Percentiles rank a stretch among this genome's conserved stretches.
These are phyloP conservation scores for Ceryle rudis DNA, from an alignment of 2,797 vertebrate species.

Conservation along the genomic window DNA sequence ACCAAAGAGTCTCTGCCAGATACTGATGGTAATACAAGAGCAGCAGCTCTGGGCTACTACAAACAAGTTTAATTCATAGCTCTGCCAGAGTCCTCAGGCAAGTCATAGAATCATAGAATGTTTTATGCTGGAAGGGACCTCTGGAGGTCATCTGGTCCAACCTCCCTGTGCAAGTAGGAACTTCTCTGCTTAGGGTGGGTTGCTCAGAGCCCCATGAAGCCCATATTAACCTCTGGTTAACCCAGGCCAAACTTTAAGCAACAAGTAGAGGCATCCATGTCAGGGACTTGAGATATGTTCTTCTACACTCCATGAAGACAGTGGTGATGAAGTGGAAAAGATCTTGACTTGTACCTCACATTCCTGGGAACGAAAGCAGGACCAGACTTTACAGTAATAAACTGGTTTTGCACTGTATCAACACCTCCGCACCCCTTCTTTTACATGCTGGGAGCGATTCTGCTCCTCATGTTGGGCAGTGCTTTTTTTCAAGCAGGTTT, in stretches of 20 bases:
- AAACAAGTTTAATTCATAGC: background rate
- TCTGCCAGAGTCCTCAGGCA: background rate
- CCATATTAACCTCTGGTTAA: background rate
- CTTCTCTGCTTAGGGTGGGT: too few species aligned
- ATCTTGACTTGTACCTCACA: background rate
- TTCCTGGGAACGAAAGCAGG: background rate
- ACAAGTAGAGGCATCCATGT: background rate
- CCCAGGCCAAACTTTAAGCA: background rate
- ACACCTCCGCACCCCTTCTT: background rate
- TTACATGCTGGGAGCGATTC: rapidly evolving
- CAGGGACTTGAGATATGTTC: background rate
- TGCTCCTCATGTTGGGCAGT: background rate
- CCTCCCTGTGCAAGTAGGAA: too few species aligned
- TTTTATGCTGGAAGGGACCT: too few species aligned
- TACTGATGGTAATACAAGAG: background rate
- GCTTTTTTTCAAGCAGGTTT: background rate
- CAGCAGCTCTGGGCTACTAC: background rate
- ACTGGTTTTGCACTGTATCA: background rate
- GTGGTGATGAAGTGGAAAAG: background rate
- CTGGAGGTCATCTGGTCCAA: too few species aligned
- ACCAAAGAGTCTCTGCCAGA: rapidly evolving
- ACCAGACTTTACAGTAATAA: background rate
- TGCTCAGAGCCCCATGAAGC: too few species aligned
- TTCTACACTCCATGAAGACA: background rate
- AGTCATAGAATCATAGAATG: background rate